Evolutionary conservation across 1,140 invertebrate species (phyloP).

Genomic region (Zaprionus africanus): DNA sequence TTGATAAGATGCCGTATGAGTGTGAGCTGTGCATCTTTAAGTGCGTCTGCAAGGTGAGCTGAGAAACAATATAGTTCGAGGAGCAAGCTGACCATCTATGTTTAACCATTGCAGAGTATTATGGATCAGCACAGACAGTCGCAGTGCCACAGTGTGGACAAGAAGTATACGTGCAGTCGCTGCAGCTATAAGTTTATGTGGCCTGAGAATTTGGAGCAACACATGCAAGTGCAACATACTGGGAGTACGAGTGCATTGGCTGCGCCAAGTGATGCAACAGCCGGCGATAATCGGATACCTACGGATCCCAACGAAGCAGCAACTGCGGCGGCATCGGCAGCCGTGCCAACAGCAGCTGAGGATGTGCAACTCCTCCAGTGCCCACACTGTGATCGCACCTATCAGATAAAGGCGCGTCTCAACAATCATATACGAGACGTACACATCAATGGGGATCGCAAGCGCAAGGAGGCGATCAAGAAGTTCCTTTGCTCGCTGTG

Average conservation of each 20-base stretch:
- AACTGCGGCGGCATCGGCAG: background rate
- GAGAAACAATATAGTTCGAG: background rate
- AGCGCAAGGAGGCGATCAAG: constrained; percentile 70
- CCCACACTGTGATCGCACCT: constrained; percentile 70
- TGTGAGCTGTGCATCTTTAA: constrained; percentile 76
- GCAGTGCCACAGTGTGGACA: constrained; percentile 70
- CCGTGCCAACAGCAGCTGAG: background rate
- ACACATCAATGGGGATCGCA: constrained; percentile 72
- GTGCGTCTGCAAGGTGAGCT: constrained; percentile 70
- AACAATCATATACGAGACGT: constrained; percentile 74
- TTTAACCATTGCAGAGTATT: constrained; percentile 53
- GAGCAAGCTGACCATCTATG: background rate
- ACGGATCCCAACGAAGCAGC: constrained; percentile 51
- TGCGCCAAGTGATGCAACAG: background rate
- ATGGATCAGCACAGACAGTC: constrained; percentile 68
- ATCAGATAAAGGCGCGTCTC: constrained; percentile 70
- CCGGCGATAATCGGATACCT: constrained; percentile 51
- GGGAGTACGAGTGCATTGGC: background rate
- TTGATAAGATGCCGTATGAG: constrained; percentile 74
- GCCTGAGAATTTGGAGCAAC: constrained; percentile 85
- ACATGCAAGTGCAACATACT: constrained; percentile 84
- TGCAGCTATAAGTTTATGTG: constrained; percentile 85
- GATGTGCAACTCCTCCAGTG: constrained; percentile 78
- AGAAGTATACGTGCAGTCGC: constrained; percentile 83
- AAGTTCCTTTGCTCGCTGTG: constrained; percentile 85